Evolutionary conservation across 2,888 invertebrate genomes (phyloP).

Genomic region (Schrankia costaestrigalis): DNA sequence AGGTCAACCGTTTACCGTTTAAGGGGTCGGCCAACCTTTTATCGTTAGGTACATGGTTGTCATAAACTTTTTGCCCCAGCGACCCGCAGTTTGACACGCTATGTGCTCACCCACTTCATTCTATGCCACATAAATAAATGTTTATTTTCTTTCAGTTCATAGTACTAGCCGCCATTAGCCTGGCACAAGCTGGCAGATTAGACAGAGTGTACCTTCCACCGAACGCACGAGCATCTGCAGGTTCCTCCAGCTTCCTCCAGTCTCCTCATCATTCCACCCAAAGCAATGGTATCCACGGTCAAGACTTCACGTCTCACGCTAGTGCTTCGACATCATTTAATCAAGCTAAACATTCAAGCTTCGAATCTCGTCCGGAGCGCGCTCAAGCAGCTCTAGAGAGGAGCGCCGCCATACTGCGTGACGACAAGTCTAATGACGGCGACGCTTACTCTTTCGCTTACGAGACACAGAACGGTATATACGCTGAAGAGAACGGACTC

Average conservation of each 20-base stretch:
- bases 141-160: conserved; percentile 47
- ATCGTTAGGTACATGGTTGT: too few species aligned
- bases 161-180: conserved; percentile 44
- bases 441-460: conserved; percentile 62
- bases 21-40: too few species aligned
- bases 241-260: conserved; percentile 15
- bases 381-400: conserved; percentile 62
- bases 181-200: conserved; percentile 54
- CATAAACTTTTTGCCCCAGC: too few species aligned
- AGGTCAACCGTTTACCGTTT: too few species aligned
- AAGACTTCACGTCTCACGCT: conserved; percentile 1
- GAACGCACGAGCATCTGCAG: conserved; percentile 28
- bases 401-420: conserved; percentile 65
- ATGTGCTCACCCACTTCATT: too few species aligned
- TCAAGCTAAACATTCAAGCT: conserved; percentile 7
- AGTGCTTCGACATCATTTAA: conserved; percentile 11
- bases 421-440: conserved; percentile 62
- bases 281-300: neutral
- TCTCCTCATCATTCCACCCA: conserved; percentile 20
- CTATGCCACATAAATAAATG: too few species aligned
- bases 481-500: conserved; percentile 65
- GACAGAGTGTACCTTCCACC: conserved; percentile 64
- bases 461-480: conserved; percentile 71
- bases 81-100: too few species aligned
- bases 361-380: conserved; percentile 1